Conservation (phyloP, 2,797 vertebrate genomes). For the Sebastes miniatus region DNA sequence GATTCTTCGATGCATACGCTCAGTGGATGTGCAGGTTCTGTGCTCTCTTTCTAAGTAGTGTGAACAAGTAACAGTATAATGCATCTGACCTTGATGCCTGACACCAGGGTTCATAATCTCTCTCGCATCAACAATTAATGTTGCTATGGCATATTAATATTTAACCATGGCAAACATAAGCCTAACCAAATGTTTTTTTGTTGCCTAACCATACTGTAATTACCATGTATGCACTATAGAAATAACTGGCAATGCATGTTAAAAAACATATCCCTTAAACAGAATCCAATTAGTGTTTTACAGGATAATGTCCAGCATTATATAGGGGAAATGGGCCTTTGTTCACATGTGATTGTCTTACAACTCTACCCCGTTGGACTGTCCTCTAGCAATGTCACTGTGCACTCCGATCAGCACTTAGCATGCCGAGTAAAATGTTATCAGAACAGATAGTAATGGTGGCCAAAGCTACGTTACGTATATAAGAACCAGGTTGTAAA, state of each 20-base stretch:
- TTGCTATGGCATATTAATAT: slow-evolving; percentile 7
- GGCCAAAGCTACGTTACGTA: neutral
- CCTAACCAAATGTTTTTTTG: neutral
- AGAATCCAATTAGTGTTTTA: neutral
- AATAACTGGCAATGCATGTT: neutral
- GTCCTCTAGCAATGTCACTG: neutral
- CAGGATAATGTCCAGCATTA: neutral
- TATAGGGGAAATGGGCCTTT: neutral
- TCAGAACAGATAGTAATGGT: neutral
- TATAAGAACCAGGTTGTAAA: neutral
- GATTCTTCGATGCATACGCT: neutral
- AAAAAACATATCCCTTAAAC: neutral
- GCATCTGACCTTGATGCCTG: neutral
- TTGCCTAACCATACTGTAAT: neutral
- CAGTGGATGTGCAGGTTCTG: neutral
- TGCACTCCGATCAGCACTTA: neutral
- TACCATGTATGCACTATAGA: neutral
- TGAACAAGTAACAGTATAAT: neutral
- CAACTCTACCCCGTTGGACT: neutral
- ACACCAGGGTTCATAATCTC: neutral
- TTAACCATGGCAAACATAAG: neutral
- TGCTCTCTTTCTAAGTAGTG: neutral
- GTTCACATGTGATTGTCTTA: neutral
- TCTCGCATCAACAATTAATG: slow-evolving; percentile 28
- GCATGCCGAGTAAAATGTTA: neutral